Evolutionary conservation across 2,113 vertebrate species (phyloP).

Genomic region (Hippocampus guttulatus): DNA sequence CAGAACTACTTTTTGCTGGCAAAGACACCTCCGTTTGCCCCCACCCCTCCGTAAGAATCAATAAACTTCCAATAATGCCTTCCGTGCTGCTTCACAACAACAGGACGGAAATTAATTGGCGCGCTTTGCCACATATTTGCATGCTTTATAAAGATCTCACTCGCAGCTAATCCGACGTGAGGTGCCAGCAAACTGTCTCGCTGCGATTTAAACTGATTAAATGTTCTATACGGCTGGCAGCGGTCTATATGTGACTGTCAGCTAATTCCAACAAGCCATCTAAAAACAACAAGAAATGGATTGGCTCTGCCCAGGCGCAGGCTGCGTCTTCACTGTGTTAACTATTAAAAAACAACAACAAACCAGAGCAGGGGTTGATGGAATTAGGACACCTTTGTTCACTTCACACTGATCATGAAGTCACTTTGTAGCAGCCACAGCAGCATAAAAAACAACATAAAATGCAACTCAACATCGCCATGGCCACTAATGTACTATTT

Average conservation of each 20-base stretch:
- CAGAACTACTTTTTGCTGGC: neutral
- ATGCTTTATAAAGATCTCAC: neutral
- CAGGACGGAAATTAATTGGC: neutral
- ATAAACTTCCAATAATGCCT: slow-evolving; percentile 12
- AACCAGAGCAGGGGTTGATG: neutral
- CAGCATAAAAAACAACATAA: neutral
- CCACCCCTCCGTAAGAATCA: neutral
- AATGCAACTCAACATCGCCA: neutral
- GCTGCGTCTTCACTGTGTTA: neutral
- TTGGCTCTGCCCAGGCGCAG: neutral
- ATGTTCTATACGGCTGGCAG: neutral
- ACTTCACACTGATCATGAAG: neutral
- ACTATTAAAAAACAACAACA: neutral
- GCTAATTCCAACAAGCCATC: neutral
- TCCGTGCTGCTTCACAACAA: neutral
- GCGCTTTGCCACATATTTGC: neutral
- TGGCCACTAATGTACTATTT: neutral
- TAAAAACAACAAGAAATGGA: neutral
- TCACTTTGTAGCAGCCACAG: neutral
- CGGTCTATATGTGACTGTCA: neutral
- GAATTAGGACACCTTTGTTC: neutral
- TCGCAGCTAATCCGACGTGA: neutral
- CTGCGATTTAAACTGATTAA: slow-evolving; percentile 13
- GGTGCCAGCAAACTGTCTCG: neutral
- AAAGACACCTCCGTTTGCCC: neutral